Conservation (phyloP, 2,113 vertebrate genomes). For the Boulengeromyrus knoepffleri region DNA sequence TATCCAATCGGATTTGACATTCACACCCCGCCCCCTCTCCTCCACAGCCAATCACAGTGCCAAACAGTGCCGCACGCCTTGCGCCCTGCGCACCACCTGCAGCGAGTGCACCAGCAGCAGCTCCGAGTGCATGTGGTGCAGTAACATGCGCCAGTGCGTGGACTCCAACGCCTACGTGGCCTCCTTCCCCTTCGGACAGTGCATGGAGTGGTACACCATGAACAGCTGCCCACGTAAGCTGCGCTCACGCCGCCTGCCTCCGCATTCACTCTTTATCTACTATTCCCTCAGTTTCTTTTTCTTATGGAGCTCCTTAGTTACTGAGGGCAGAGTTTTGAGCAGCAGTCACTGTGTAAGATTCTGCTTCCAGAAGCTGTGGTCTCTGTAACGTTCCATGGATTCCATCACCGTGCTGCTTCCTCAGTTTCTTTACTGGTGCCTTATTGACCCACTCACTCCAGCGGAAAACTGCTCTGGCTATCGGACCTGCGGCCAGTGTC, state of each 20-base stretch:
- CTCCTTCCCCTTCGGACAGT: slow-evolving; percentile 96
- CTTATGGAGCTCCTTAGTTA: not conserved
- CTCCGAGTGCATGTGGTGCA: slow-evolving; percentile 99
- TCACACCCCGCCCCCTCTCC: not conserved
- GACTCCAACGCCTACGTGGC: slow-evolving; percentile 97
- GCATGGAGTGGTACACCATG: slow-evolving; percentile 98
- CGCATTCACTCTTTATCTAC: not conserved
- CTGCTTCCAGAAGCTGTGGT: not conserved
- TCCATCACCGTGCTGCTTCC: not conserved
- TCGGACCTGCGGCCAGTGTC: slow-evolving; percentile 80
- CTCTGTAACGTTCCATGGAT: not conserved
- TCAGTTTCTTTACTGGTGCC: slow-evolving; percentile 2
- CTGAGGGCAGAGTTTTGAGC: not conserved
- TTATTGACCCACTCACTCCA: slow-evolving; percentile 35
- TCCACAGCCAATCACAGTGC: slow-evolving; percentile 85
- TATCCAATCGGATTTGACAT: not conserved
- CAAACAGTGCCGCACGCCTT: slow-evolving; percentile 89
- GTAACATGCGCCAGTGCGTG: slow-evolving; percentile 97
- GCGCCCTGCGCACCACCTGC: slow-evolving; percentile 74
- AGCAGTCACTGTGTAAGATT: not conserved
- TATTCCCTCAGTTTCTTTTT: not conserved
- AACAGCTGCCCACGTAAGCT: slow-evolving; percentile 84
- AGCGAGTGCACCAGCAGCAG: slow-evolving; percentile 88
- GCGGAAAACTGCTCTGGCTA: slow-evolving; percentile 97
- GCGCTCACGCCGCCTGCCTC: not conserved